Evolutionary conservation across 2,797 vertebrate species (phyloP), one percentile per base, ranked within the genome.

Genomic region (Dendrocincla fuliginosa): DNA sequence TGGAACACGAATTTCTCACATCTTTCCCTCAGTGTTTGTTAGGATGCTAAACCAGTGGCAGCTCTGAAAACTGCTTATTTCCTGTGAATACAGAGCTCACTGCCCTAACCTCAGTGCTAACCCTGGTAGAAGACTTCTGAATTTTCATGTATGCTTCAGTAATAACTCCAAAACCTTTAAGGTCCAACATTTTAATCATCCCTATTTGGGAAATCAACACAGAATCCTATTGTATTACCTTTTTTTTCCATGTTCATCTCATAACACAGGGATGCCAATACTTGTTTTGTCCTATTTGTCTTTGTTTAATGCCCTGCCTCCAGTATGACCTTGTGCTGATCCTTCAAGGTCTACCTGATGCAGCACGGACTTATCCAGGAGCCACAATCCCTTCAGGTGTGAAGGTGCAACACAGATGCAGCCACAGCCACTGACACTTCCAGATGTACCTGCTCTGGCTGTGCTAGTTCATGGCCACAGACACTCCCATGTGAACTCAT

Each of bases 401-500:
- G 76, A 15, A 39, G 20, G 4, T 41, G 52, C 52, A 71, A 39
- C 65, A 33, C n/a, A 52, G 53, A 16, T 18, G 32, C 22, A n/a
- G 9, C 15, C 33, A 75, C 2, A 16, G 37, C 25, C 65, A 52
- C 10, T 30, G 16, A 11, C 52, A 65, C 0, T 0, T 35, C 0
- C 2, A 52, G 37, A 19, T 41, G 3, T 35, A 35, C 12, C 37
- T 59, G 14, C n/a, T 52, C 50, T 70, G 50, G 8, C 12, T 64
- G 50, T n/a, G 9, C 56, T 64, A 39, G 39, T 23, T 52, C 17
- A 52, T 14, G 33, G 44, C 25, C 33, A 19, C 5, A 16, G 39
- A 35, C 10, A 14, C 59, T 77, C 25, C 59, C 35, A 35, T 35
- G 35, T 35, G 35, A 35, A 35, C 35, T 6, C 49, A 65, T 65